Percentiles rank a stretch among this genome's conserved stretches.
Conservation (phyloP, 2,113 vertebrate species). For the Phylloscopus trochiloides region DNA sequence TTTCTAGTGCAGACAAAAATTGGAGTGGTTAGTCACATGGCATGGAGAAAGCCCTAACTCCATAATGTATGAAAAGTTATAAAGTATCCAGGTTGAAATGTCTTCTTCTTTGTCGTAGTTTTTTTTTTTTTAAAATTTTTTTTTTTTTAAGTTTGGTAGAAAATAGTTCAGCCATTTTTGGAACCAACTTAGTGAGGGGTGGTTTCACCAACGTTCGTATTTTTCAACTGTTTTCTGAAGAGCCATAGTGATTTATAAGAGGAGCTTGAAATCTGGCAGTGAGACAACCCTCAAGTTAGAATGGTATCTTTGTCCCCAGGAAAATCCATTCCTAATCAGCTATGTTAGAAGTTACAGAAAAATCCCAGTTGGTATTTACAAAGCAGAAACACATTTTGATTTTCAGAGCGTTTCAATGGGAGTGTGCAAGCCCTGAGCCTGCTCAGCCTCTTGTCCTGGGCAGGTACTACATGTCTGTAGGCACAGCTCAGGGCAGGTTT, state of each 20-base stretch:
- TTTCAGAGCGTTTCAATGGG: not conserved
- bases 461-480: not conserved
- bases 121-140: too few relatives aligned
- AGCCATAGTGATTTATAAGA: not conserved
- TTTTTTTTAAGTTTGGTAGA: not conserved
- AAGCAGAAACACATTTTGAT: not conserved
- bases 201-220: not conserved
- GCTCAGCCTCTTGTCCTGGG: not conserved
- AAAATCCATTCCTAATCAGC: not conserved
- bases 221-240: constrained; percentile 19
- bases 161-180: constrained; percentile 26
- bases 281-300: not conserved
- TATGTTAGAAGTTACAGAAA: not conserved
- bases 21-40: not conserved
- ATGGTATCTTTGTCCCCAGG: not conserved
- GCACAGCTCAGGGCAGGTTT: not conserved
- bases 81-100: not conserved
- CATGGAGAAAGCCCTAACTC: not conserved
- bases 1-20: not conserved
- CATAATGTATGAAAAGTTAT: not conserved
- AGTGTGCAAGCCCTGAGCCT: not conserved
- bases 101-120: not conserved
- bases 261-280: not conserved
- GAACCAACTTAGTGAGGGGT: not conserved
- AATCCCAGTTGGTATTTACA: not conserved